A percentile compares a stretch with the other conserved stretches of the same genome.
phyloP scores from a whole-genome alignment of 2,113 vertebrate genomes.

The Pandion haliaetus region DNA sequence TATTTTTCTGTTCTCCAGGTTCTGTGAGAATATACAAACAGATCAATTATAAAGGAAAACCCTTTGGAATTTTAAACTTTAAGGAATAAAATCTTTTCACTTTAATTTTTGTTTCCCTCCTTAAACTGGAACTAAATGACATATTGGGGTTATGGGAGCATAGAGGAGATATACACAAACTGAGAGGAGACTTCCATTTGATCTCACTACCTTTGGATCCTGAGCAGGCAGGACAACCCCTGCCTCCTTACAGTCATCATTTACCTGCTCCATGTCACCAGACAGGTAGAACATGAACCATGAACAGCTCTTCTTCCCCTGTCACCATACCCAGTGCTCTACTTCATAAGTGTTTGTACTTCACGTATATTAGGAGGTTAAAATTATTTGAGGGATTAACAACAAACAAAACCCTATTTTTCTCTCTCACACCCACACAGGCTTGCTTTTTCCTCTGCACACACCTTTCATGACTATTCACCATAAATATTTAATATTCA shows the following conservation, averaged over 20 bases:
- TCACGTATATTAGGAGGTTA: background rate
- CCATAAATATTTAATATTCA: background rate
- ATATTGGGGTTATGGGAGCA: background rate
- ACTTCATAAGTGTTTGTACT: background rate
- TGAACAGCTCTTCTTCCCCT: background rate
- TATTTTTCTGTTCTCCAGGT: background rate
- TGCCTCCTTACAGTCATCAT: background rate
- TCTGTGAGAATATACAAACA: background rate
- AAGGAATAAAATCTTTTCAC: background rate
- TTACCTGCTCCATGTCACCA: background rate
- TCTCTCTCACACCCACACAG: background rate
- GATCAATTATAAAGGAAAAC: background rate
- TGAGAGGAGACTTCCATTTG: background rate
- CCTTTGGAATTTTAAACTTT: background rate
- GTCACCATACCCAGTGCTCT: background rate
- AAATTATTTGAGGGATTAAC: background rate
- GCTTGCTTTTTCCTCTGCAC: background rate
- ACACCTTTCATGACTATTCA: background rate
- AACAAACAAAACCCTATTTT: background rate
- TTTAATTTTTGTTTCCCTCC: background rate
- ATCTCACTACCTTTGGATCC: background rate
- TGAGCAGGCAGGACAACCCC: background rate
- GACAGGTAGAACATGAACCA: background rate
- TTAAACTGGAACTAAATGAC: background rate
- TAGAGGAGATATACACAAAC: background rate